Evolutionary conservation across 2,888 invertebrate genomes (phyloP), one percentile per base, ranked within the genome.

Genomic region (Gymnosoma rotundatum): DNA sequence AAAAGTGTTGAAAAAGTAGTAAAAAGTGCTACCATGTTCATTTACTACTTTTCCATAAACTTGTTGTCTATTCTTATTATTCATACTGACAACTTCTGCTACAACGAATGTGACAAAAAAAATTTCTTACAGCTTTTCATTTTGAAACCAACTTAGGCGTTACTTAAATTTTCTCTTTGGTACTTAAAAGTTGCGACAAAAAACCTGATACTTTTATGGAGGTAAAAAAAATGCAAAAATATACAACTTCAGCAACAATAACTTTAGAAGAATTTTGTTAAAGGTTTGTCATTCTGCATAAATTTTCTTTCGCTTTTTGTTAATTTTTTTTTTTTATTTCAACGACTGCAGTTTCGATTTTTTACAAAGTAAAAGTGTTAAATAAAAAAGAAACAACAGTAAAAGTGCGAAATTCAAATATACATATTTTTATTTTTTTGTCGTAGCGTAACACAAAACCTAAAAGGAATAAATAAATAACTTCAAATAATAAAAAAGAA

Each of bases 311-410:
- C 32, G 48, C 21, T 36, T 70, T 48, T 61, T 83, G 54, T 67
- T 52, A 21, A n/a, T 67, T 60, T 58, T 45, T 10, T 5, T 61
- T 73, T 38, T 63, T 56, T 20, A 9, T 12, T 73, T 36, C 58
- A 48, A 48, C 63, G 54, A 45, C 56, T 70, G 50, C 64, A 48
- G 60, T 66, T 32, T 73, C 79, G 21, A 70, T 78, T 54, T 70
- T 81, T 58, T 73, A 54, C 78, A 84, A 81, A 81, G 78, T 70
- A 84, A 84, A 84, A 84, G 81, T 78, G 84, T 84, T 84, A 78
- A 84, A 78, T 84, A 81, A 84, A 81, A 81, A 81, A 61, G 78
- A 78, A 81, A 56, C 70, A 81, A 74, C 78, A 81, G 84, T 84
- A 78, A 84, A 84, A 84, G 78, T 84, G 84, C 84, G 78, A 81